Evolutionary conservation across 30 jellyfish, hydroid and myxozoan species (phyloP).

Genomic region (Nemopilema nomurai): DNA sequence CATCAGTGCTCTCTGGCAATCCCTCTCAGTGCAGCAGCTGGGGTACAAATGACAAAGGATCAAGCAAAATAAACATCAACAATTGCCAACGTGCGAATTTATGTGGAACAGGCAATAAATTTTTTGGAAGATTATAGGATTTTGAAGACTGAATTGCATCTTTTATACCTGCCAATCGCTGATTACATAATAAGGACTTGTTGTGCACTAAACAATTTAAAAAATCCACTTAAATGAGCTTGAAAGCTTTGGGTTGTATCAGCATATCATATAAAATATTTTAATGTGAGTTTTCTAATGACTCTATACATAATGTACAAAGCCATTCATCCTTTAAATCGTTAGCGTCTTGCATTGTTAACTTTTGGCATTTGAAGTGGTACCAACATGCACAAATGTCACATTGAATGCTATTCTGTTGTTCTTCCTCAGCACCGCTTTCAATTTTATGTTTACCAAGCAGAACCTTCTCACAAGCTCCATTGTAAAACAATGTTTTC

Average conservation of each 20-base stretch:
- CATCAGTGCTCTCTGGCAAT: slow-evolving; percentile 29
- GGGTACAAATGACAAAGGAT: slow-evolving; percentile 33
- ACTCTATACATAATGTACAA: neutral
- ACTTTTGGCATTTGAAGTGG: neutral
- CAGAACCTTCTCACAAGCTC: neutral
- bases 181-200: slow-evolving; percentile 47
- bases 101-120: slow-evolving; percentile 48
- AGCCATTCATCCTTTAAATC: neutral
- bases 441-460: neutral
- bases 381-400: slow-evolving; percentile 3
- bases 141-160: slow-evolving; percentile 37
- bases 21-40: slow-evolving; percentile 56
- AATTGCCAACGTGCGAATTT: slow-evolving; percentile 53
- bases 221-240: slow-evolving; percentile 1
- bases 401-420: slow-evolving; percentile 1
- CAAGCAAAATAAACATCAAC: slow-evolving; percentile 32
- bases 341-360: slow-evolving; percentile 1
- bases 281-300: neutral
- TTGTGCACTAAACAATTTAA: slow-evolving; percentile 17
- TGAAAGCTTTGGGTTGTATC: neutral
- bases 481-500: neutral
- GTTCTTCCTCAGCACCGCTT: slow-evolving; percentile 55
- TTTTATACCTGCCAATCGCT: slow-evolving; percentile 23
- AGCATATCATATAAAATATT: neutral
- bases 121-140: slow-evolving; percentile 28